Evolutionary conservation across 1,140 invertebrate genomes (phyloP), one percentile per base, ranked within the genome.

Genomic region (Coenobita brevimanus): DNA sequence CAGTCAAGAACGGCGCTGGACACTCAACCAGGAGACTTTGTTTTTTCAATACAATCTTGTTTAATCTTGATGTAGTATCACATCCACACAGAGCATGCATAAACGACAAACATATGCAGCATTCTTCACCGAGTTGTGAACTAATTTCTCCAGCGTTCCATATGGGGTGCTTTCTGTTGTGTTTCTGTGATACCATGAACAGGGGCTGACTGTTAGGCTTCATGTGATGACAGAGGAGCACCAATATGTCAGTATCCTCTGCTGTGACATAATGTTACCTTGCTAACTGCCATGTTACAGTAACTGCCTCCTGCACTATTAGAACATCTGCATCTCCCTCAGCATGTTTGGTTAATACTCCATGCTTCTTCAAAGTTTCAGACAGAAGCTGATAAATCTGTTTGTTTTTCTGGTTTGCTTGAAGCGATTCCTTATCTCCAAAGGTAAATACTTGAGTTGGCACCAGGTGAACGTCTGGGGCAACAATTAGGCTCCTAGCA

Each of bases 261-360:
- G 46, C 78, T 80, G 41, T 30, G 78, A 80, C 78, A 60, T 80
- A 8, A 38, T 80, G 24, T 60, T 80, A 60, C 78, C 54, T 80
- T 80, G 78, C 38, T 62, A 80, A 80, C 78, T 80, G 50, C 78
- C 54, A 60, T 80, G 78, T 80, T 80, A n/a, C n/a, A n/a, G n/a
- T n/a, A 81, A 81, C 78, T 81, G 27, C 57, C 30, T 81, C 78
- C 15, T 81, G 78, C 27, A 60, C 57, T 81, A 81, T 64, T 64
- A 62, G 78, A 36, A 81, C 1, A 64, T 62, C 54, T 60, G 78
- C 50, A 41, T 81, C 78, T 81, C 54, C 78, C 30, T 81, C 57
- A 60, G 78, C 78, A 38, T 81, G 54, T 15, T 64, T 81, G 24
- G 57, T 81, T 30, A n/a, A 64, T 81, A 81, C 33, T 30, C 78